Conservation (phyloP, 2,797 vertebrate species). For the Hydrocynus forskahlii region DNA sequence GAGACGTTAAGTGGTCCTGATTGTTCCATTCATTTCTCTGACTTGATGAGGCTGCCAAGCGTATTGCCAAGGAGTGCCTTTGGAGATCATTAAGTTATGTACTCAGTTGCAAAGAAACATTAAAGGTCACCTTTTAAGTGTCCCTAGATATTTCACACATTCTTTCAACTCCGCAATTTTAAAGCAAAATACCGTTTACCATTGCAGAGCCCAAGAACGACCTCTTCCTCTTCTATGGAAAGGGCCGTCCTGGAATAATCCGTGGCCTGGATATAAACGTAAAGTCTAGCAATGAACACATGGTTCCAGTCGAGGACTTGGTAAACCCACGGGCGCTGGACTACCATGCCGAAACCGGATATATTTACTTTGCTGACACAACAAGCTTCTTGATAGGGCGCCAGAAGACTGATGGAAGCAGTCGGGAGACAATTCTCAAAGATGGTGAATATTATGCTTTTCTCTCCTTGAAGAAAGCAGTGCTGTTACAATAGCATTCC, state of each 20-base stretch:
- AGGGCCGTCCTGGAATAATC: conserved; percentile 95
- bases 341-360: conserved; percentile 90
- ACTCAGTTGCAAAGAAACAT: conserved; percentile 52
- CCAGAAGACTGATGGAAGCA: conserved; percentile 93
- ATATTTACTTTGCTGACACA: conserved; percentile 97
- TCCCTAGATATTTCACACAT: conserved; percentile 9
- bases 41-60: conserved; percentile 67
- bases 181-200: conserved; percentile 15
- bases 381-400: conserved; percentile 97
- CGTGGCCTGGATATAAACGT: conserved; percentile 93
- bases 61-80: conserved; percentile 68
- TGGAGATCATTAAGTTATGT: conserved; percentile 62
- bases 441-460: conserved; percentile 80
- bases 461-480: background rate
- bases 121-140: conserved; percentile 42
- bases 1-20: conserved; percentile 72
- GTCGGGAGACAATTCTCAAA: conserved; percentile 93
- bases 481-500: background rate
- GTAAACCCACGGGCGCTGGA: conserved; percentile 97
- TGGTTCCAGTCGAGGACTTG: conserved; percentile 93
- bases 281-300: conserved; percentile 93
- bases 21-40: conserved; percentile 76
- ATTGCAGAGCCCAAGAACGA: conserved; percentile 92
- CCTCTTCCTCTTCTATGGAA: conserved; percentile 98
- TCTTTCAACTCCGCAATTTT: conserved; percentile 10